Base-by-base conservation (phyloP, 2,888 invertebrate genomes). In the Adela reaumurella region DNA sequence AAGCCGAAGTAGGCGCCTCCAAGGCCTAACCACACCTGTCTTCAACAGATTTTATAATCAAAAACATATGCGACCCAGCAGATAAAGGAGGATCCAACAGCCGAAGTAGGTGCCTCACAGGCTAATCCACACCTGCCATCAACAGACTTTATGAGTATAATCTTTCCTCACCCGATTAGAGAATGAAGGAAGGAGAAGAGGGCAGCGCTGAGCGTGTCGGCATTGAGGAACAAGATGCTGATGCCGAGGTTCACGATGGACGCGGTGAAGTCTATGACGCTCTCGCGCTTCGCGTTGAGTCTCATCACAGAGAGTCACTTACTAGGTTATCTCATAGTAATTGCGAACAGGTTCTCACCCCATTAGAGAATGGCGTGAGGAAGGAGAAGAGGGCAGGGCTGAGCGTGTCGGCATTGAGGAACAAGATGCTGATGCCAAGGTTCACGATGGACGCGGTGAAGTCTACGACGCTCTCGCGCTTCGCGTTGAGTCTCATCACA, bases 401-500 rank as follows among this genome's bases (percentile, higher is more conserved):
- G 48, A 90, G 88, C 56, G 89, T 87, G 61, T 83, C 84, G 2
- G 97, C 94, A 62, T 90, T 92, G 61, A 85, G 87, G 76, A 89
- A 95, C 48, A 96, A 70, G 60, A 97, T 96, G 57, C 90, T 88
- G 62, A 95, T 95, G 54, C 92, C 92, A 53, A 97, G 82, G 70
- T 93, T 94, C 92, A 97, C 94, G 70, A 97, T 97, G 0, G 97
- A 97, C 73, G 92, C 92, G 1, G 97, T 96, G 68, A 97, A 97
- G 74, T 97, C 96, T 2, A 94, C 94, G 24, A 86, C 90, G 55
- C 82, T 82, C n/a, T n/a, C n/a, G n/a, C n/a, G n/a, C n/a, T n/a
- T n/a, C n/a, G n/a, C n/a, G n/a, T n/a, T n/a, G n/a, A n/a, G n/a
- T n/a, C n/a, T n/a, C n/a, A n/a, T n/a, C n/a, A n/a, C n/a, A n/a